Base-by-base conservation (phyloP, 2,888 invertebrate genomes). In the Hypena proboscidalis region DNA sequence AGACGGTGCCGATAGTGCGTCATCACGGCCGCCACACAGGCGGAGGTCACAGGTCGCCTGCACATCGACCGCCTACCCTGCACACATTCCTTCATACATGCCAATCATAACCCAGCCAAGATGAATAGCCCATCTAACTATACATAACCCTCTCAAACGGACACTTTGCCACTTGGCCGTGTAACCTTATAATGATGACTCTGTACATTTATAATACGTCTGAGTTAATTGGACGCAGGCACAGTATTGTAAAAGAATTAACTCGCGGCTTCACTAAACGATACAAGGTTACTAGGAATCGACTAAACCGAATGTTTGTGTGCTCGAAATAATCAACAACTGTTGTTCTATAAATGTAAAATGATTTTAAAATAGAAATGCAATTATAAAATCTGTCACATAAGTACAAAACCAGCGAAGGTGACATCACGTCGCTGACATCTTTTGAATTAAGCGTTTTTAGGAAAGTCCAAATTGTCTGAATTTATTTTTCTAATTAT, bases 141-240 rank as follows among this genome's bases (percentile, higher is more conserved):
- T 13, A 10, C n/a, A 11, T 3, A 15, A 1, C 8, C 25, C 3
- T 0, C 10, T 4, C 21, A 6, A 2, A 23, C 32, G 8, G 5
- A 8, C 47, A 46, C 56, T 49, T 48, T 51, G 39, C 35, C 52
- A 59, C 44, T 64, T 48, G 49, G 62, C 49, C 67, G 80, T 59
- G 45, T 70, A 50, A 56, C 66, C 61, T 65, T 47, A 73, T 77
- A 78, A 85, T 80, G 75, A 84, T 88, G 87, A 87, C 85, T 83
- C 62, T 75, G 80, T 75, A 79, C 77, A 84, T 83, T 85, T 86
- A 70, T 80, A 77, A 84, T 81, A 79, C 85, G 74, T 76, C 80
- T 79, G 82, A 88, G 87, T 88, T 89, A 89, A 87, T 89, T 88
- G 89, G 85, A 87, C 84, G 81, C 79, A 78, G 76, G 73, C 80